Evolutionary conservation across 2,113 vertebrate species (phyloP), one percentile per base, ranked within the genome.

Genomic region (Lagopus leucura): DNA sequence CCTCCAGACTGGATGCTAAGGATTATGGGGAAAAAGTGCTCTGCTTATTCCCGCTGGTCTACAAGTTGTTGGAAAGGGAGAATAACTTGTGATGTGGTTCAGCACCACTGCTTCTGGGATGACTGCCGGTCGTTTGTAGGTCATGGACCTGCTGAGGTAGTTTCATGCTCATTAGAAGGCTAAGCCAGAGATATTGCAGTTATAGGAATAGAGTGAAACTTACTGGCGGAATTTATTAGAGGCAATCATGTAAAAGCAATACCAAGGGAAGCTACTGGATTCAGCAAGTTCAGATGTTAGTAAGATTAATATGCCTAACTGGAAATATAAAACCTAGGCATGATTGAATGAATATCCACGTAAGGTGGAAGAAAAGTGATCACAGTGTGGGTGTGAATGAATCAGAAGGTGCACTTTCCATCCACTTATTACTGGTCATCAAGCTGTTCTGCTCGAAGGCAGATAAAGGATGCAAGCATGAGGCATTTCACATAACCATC

Each of bases 111-210:
- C 76, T 63, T 70, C 8, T 0, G 6, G 89, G 88, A 77, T 66
- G 75, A 18, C 92, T 94, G 82, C 43, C 64, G 88, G 90, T 96
- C 92, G 40, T 92, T 86, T 88, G 74, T 45, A 43, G 82, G 93
- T 90, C 28, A 0, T 50, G 82, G 79, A 7, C 64, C 77, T 52
- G 72, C 60, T 90, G 80, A 81, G 65, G 76, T 55, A 34, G 38
- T 66, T 77, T 58, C 17, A 2, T 12, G n/a, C 71, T 86, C 57
- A 8, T 91, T 71, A 81, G 55, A 74, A 74, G 42, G n/a, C 14
- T 87, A 65, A 63, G 20, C 38, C 69, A n/a, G 28, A 88, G 55
- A 28, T 60, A n/a, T 0, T 42, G 71, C 30, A 70, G 11, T 40
- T 4, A 15, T 9, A 13, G 65, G 71, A 91, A 61, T 5, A 83